These are phyloP conservation scores for Chascanopsetta lugubris DNA, from an alignment of 2,113 vertebrate genomes.

Conservation along the genomic window DNA sequence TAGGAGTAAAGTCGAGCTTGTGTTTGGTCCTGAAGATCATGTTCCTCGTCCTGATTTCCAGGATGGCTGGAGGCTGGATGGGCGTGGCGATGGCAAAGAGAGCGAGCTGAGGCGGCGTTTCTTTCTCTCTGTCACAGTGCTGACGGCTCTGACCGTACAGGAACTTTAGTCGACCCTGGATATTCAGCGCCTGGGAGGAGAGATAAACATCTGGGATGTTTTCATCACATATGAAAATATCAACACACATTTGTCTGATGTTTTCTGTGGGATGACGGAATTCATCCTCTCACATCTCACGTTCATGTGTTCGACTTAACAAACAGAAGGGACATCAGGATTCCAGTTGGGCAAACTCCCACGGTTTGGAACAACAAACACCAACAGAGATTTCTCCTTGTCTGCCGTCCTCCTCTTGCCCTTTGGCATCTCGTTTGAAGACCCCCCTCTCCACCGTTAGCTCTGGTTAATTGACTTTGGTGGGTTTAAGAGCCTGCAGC, in stretches of 20 bases:
- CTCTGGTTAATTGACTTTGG: slow-evolving; percentile 59
- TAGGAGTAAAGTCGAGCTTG: slow-evolving; percentile 85
- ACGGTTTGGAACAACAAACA: not conserved
- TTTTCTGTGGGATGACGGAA: not conserved
- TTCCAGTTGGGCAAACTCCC: not conserved
- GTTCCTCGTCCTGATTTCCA: slow-evolving; percentile 81
- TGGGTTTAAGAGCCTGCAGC: slow-evolving; percentile 59
- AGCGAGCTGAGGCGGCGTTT: slow-evolving; percentile 73
- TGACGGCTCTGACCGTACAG: slow-evolving; percentile 78
- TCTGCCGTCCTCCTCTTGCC: slow-evolving; percentile 23
- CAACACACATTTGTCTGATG: not conserved
- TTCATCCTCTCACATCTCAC: too few relatives aligned
- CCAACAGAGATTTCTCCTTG: slow-evolving; percentile 15
- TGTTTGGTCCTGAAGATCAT: slow-evolving; percentile 86
- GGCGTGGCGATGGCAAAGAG: slow-evolving; percentile 83
- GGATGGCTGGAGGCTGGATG: slow-evolving; percentile 78
- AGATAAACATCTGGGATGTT: not conserved
- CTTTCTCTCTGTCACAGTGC: slow-evolving; percentile 47
- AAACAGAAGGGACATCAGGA: not conserved
- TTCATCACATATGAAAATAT: slow-evolving; percentile 7
- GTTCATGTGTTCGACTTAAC: too few relatives aligned
- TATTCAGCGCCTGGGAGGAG: slow-evolving; percentile 76
- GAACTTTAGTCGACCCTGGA: slow-evolving; percentile 84
- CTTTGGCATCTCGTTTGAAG: slow-evolving; percentile 32
- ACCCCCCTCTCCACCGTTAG: slow-evolving; percentile 29